Base-by-base conservation (phyloP, 2,113 vertebrate genomes). In the Gopherus evgoodei region DNA sequence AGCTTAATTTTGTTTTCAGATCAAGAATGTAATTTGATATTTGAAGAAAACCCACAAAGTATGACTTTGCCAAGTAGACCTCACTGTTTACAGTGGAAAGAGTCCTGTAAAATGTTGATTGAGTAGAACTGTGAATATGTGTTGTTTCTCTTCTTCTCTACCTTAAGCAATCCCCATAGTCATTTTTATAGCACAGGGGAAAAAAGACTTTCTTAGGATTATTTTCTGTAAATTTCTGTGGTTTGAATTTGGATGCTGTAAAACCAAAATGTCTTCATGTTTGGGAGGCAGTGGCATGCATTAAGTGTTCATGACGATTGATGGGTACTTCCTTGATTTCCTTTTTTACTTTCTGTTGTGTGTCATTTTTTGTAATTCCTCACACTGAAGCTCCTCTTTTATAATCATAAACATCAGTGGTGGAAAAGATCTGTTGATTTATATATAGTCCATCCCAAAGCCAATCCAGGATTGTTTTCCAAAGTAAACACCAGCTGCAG, bases 301-400 rank as follows among this genome's bases (percentile, higher is more conserved):
- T n/a, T 35, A 91, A 65, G 8, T n/a, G 10, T 88, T 31, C 38
- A 69, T 59, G 50, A 93, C 88, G 75, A 59, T 0, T 90, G 75
- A 78, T 27, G 75, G 87, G 1, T 27, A 50, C 86, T 95, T 93
- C 42, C 53, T 96, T 88, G 53, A 83, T 81, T 84, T 2, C 78
- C 93, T 80, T 12, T 94, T 95, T 50, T 65, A 91, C 50, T 76
- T 54, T 22, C 84, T 94, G 86, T 83, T 19, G 9, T 95, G 1
- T 83, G 81, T 29, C 84, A 69, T 75, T 96, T 96, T 94, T 91
- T 91, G n/a, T 95, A 92, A 95, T 91, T 86, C 88, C 38, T 93
- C 84, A 94, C 81, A 56, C 50, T 75, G 87, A 82, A 95, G 65
- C 90, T 59, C 79, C 81, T 94, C 85, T 57, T 50, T 95, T 96